Evolutionary conservation across 2,113 vertebrate species (phyloP).

Genomic region (Neolamprologus cancellatus): DNA sequence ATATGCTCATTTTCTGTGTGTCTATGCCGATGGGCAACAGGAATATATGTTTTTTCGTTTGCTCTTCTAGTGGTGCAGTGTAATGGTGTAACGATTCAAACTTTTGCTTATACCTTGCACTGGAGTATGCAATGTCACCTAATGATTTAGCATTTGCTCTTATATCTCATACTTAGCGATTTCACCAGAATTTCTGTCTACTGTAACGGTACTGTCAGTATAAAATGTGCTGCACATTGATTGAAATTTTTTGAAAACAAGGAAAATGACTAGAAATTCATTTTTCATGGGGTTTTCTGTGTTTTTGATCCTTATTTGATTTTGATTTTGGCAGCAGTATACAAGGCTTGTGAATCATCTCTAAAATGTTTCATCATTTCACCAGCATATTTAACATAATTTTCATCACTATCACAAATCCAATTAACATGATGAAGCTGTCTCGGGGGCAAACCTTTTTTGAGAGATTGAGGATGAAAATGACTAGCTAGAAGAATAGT

Average conservation of each 20-base stretch:
- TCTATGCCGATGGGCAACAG: neutral
- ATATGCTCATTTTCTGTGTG: slow-evolving; percentile 11
- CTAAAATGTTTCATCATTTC: slow-evolving; percentile 16
- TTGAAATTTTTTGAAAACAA: neutral
- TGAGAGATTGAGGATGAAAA: neutral
- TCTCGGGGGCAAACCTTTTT: slow-evolving; percentile 13
- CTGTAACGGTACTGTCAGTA: neutral
- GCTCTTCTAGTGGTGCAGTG: neutral
- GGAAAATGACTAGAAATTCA: neutral
- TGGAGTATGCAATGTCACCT: neutral
- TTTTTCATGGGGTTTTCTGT: neutral
- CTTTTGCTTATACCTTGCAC: neutral
- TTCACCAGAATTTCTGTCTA: neutral
- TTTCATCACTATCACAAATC: slow-evolving; percentile 21
- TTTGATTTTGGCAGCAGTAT: neutral
- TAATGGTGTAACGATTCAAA: neutral
- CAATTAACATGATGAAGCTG: slow-evolving; percentile 16
- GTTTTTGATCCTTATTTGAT: neutral
- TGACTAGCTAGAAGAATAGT: neutral
- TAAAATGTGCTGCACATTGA: neutral
- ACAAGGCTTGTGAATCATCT: neutral
- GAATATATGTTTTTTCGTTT: neutral
- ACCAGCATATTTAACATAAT: slow-evolving; percentile 1
- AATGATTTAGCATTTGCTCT: neutral
- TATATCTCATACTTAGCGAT: neutral